Conservation (phyloP, 2,113 vertebrate species). For the Phocoena sinus region DNA sequence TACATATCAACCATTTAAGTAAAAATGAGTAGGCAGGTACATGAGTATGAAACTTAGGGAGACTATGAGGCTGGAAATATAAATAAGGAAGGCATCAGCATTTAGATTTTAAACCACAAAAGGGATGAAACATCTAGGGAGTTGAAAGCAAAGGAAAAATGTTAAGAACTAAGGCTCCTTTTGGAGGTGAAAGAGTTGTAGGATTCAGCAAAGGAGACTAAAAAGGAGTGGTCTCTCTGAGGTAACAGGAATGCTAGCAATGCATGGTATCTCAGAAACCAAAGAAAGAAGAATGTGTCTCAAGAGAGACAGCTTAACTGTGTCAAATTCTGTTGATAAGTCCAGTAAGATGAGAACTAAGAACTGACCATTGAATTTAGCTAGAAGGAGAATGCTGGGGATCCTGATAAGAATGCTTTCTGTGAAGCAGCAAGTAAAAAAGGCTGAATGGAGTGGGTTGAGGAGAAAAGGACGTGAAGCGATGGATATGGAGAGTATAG, state of each 20-base stretch:
- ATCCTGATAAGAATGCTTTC: not conserved
- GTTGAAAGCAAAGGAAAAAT: not conserved
- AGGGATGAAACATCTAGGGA: not conserved
- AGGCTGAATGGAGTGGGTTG: not conserved
- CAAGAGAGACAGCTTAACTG: not conserved
- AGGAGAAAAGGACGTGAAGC: not conserved
- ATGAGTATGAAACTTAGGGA: not conserved
- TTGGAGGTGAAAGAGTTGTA: not conserved
- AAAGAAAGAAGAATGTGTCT: not conserved
- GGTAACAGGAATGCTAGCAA: not conserved
- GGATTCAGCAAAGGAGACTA: not conserved
- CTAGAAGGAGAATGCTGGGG: not conserved
- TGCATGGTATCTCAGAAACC: not conserved
- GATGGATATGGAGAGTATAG: not conserved
- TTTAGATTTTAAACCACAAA: conserved; percentile 8
- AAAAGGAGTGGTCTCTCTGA: not conserved
- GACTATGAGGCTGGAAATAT: not conserved
- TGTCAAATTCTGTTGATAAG: not conserved
- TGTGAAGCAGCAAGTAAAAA: not conserved
- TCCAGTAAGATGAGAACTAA: not conserved
- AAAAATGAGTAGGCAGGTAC: not conserved
- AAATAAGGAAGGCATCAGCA: not conserved
- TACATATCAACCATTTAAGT: not conserved
- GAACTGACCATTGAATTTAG: not conserved
- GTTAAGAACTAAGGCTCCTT: not conserved